Base-by-base conservation (phyloP, 2,888 invertebrate species). In the Caenorhabditis sulstoni region DNA sequence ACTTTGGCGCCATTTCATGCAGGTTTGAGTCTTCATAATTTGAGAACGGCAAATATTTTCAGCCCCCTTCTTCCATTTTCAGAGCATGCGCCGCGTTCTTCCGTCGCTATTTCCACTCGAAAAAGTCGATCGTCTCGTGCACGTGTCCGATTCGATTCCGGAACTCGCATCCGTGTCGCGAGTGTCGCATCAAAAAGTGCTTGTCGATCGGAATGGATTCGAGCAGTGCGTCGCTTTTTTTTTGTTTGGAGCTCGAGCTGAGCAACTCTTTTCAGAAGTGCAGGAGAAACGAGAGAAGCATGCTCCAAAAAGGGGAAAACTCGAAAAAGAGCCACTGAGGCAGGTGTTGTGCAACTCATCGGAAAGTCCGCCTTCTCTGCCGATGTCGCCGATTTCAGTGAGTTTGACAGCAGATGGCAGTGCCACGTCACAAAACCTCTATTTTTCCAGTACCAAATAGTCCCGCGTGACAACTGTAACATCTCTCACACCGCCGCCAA, bases 1-100 rank as follows among this genome's bases (percentile, higher is more conserved):
- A 67, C 35, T 67, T 67, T 18, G 67, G 67, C 9, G 67, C 47
- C 1, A 50, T 35, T 0, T 67, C 58, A 14, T 67, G 67, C 58
- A 49, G 67, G 67, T 67, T 5, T 7, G 7, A 3, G 29, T 7
- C 7, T 29, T 29, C 29, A 29, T 29, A 7, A 5, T 29, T 29
- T 7, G 5, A n/a, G 3, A 9, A n/a, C 29, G n/a, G n/a, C n/a
- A n/a, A n/a, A n/a, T n/a, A 29, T 7, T 29, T 29, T 29, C 29
- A 29, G 29, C 29, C 29, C 7, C 14, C 3, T 41, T 41, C 7
- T 8, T 41, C 2, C 12, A 41, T 8, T 41, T 47, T 47, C 47
- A 47, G 47, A 47, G 47, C 18, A 47, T 47, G n/a, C 47, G 47
- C 16, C n/a, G 16, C 20, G n/a, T 16, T 47, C 18, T 47, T 47